These are phyloP conservation scores for Athalia circularis DNA, from an alignment of 2,888 invertebrate species.

Conservation along the genomic window DNA sequence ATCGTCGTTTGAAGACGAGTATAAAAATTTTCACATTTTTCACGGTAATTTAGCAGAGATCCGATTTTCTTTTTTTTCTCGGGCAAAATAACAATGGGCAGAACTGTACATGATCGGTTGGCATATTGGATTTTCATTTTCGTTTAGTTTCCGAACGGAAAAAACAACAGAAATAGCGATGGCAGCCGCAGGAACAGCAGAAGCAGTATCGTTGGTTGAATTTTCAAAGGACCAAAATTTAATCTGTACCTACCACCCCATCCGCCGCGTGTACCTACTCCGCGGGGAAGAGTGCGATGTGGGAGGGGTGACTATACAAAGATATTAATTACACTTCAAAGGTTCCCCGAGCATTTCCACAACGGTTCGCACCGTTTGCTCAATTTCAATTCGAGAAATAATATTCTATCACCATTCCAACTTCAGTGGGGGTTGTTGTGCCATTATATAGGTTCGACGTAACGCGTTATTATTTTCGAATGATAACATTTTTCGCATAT, in stretches of 20 bases:
- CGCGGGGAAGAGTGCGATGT: not conserved
- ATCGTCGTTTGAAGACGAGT: not conserved
- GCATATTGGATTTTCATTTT: too few relatives aligned
- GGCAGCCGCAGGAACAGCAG: too few relatives aligned
- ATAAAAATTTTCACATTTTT: not conserved
- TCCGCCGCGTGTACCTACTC: not conserved
- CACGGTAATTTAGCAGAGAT: not conserved
- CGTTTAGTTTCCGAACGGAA: too few relatives aligned
- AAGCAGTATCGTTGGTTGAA: too few relatives aligned
- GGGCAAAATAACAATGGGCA: too few relatives aligned
- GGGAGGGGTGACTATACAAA: not conserved
- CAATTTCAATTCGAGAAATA: conserved; percentile 12
- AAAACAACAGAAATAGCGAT: too few relatives aligned
- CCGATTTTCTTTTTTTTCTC: too few relatives aligned
- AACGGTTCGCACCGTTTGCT: conserved; percentile 1
- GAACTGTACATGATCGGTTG: too few relatives aligned
- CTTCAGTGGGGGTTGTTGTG: not conserved
- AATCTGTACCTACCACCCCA: too few relatives aligned
- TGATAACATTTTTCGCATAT: too few relatives aligned
- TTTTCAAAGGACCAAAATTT: too few relatives aligned
- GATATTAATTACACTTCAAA: conserved; percentile 32
- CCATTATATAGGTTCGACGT: not conserved
- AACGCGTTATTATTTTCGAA: too few relatives aligned
- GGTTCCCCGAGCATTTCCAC: conserved; percentile 7
- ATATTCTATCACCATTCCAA: not conserved